Evolutionary conservation across 2,888 invertebrate species (phyloP), one percentile per base, ranked within the genome.

Genomic region (Dynastes tityus): DNA sequence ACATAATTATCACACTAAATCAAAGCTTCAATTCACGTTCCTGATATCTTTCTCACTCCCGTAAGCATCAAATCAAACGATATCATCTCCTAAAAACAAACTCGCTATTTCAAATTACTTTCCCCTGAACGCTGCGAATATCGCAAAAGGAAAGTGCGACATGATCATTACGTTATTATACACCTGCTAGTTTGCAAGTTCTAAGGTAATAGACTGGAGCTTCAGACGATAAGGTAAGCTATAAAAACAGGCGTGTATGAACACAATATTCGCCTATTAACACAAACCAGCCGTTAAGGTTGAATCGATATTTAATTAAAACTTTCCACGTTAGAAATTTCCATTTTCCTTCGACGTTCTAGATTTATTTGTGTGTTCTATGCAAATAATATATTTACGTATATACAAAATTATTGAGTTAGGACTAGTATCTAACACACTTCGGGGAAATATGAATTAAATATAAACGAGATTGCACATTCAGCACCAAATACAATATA

Each of bases 251-350:
- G 11, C 8, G 45, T 9, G 27, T 11, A 29, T 61, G 22, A 61
- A 22, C 22, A 61, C 61, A 27, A 61, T 27, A 27, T 61, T 29
- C 61, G 9, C 61, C 27, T 61, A 61, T 61, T 61, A 61, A 29
- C 61, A 27, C 61, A 27, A 16, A 22, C 1, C 6, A 27, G 6
- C 61, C 22, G 61, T n/a, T 55, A 55, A 13, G 22, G 22, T 22
- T 61, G 29, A 27, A 61, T 61, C 61, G 61, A 61, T 61, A 61
- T 61, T 61, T 61, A 5, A 61, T 61, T 61, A 61, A 61, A 61
- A 61, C 61, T 61, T 61, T 27, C 61, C 61, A 27, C 27, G 22
- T 58, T 58, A 58, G 58, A 58, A 58, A 16, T 58, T 58, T 4
- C 16, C 16, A 16, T 58, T 27, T 58, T 27, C 8, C 13, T 58